phyloP scores from a whole-genome alignment of 2,888 invertebrate species.

The Microchrysa polita region DNA sequence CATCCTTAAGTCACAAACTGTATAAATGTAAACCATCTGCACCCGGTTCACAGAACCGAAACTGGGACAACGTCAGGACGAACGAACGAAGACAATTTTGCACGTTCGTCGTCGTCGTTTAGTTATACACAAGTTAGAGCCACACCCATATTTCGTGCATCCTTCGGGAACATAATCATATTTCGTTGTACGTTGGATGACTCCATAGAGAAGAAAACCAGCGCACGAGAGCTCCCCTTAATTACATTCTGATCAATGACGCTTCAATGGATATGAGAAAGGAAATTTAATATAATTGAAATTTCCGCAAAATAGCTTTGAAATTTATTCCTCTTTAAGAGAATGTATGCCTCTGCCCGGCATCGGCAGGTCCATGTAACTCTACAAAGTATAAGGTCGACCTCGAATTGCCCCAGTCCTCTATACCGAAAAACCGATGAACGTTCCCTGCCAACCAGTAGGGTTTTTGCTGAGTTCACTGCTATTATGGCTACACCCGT shows the following conservation, averaged over 20 bases:
- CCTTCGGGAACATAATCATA: not conserved
- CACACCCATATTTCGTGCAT: not conserved
- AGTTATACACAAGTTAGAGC: too few species aligned
- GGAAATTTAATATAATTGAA: conserved; percentile 23
- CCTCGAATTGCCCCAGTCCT: not conserved
- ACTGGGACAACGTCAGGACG: not conserved
- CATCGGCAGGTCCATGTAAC: not conserved
- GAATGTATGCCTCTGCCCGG: too few species aligned
- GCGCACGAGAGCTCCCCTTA: not conserved
- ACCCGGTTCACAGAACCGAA: not conserved
- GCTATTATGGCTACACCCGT: too few species aligned
- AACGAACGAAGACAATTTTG: not conserved
- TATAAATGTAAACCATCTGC: not conserved
- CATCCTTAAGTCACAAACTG: not conserved
- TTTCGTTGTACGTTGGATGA: not conserved
- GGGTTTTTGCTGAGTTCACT: too few species aligned
- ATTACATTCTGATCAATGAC: conserved; percentile 4
- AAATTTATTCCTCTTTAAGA: not conserved
- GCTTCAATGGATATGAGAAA: conserved; percentile 9
- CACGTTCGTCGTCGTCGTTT: not conserved
- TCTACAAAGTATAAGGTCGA: not conserved
- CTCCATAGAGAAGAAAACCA: not conserved
- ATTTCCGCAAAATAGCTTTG: conserved; percentile 7
- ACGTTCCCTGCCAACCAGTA: not conserved
- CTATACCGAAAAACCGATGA: too few species aligned